Base-by-base conservation (phyloP, 2,888 invertebrate genomes). In the Phalangium opilio region DNA sequence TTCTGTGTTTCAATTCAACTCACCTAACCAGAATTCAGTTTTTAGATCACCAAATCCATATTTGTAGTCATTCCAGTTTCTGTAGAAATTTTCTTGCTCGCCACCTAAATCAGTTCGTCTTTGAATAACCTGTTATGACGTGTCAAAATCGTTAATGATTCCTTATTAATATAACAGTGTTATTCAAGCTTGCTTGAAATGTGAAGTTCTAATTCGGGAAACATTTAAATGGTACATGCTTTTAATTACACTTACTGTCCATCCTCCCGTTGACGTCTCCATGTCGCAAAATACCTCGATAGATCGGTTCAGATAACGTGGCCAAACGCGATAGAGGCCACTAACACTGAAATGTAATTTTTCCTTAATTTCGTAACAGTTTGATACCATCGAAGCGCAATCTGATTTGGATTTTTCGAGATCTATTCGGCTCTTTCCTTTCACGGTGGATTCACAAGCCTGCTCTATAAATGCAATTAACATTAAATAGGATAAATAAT, bases 231-330 rank as follows among this genome's bases (percentile, higher is more conserved):
- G 4, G 10, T 38, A 12, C 15, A 12, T 34, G n/a, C 15, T 38
- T 38, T 27, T 27, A 27, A 27, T 8, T 1, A 10, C 38, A 11
- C 50, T 38, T 5, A 48, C 64, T 40, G 63, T 63, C 64, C 64
- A 65, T 10, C 64, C 64, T 7, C 65, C 65, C 5, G 62, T 63
- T n/a, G 57, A 57, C 4, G 59, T 58, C 35, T 58, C 59, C 60
- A 63, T 56, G 45, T 64, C 63, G 49, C 65, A 65, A 53, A 59
- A 62, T 11, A 74, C 78, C 62, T 77, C 76, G 63, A 79, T 78
- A 0, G 78, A 69, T 4, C 18, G 38, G 38, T 38, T 38, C 38
- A 38, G 14, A 38, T 17, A 38, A 15, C 18, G 38, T 38, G 38
- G 38, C 38, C 38, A 38, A 38, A 38, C 4, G 10, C 18, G 8